Conservation (phyloP, 2,113 vertebrate genomes). For the Campylomormyrus tamandua region DNA sequence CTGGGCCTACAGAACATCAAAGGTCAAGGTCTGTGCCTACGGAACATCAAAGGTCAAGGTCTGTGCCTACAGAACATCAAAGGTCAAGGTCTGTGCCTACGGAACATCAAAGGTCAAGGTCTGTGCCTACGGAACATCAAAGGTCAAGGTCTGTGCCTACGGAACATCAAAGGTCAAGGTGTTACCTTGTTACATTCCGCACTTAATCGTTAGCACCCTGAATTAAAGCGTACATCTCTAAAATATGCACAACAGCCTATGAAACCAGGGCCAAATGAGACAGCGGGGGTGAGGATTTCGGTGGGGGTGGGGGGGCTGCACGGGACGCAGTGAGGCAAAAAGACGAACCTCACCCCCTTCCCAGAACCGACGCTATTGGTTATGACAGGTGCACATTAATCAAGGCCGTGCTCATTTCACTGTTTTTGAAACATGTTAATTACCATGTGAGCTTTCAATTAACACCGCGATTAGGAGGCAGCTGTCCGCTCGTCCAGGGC, state of each 20-base stretch:
- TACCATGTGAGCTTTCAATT: slow-evolving; percentile 40
- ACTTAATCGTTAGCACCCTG: background rate
- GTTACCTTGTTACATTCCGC: background rate
- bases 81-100: too few species aligned
- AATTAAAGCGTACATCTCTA: background rate
- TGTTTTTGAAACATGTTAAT: slow-evolving; percentile 44
- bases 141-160: too few species aligned
- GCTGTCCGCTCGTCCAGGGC: background rate
- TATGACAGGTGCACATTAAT: slow-evolving; percentile 56
- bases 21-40: background rate
- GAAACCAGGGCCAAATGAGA: slow-evolving; percentile 23
- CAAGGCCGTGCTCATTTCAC: slow-evolving; percentile 34
- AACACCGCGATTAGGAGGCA: slow-evolving; percentile 29
- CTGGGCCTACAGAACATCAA: background rate
- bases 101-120: too few species aligned
- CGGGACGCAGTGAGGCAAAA: background rate
- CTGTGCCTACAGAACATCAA: too few species aligned
- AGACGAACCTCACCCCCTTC: slow-evolving; percentile 44
- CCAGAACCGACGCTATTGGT: slow-evolving; percentile 44
- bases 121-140: too few species aligned
- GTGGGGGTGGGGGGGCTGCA: slow-evolving; percentile 16
- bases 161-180: too few species aligned
- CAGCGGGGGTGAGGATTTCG: background rate
- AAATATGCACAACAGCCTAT: slow-evolving; percentile 6
- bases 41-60: too few species aligned